Percentiles rank a stretch among this genome's conserved stretches.
Evolutionary conservation across 2,888 invertebrate genomes (phyloP).

Genomic region (Diarsia mendica): DNA sequence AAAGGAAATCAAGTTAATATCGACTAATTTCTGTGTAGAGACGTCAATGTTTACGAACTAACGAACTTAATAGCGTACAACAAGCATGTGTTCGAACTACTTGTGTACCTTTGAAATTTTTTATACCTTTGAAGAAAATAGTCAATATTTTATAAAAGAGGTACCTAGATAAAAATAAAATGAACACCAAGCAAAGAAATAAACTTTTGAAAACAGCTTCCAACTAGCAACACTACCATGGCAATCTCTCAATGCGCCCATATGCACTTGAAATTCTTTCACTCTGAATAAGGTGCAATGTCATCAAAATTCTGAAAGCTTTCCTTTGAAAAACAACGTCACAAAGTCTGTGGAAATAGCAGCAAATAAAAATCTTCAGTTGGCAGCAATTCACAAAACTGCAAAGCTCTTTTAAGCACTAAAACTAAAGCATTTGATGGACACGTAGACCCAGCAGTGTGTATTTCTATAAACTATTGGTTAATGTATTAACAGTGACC

Average conservation of each 20-base stretch:
- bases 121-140: neutral
- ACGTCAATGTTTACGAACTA: neutral
- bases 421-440: constrained; percentile 22
- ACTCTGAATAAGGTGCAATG: constrained; percentile 8
- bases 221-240: neutral
- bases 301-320: constrained; percentile 43
- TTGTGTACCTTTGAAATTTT: neutral
- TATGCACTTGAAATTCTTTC: constrained; percentile 12
- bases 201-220: neutral
- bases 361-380: constrained; percentile 44
- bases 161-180: neutral
- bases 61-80: neutral
- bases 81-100: neutral
- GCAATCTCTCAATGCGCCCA: constrained; percentile 4
- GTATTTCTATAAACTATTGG: constrained; percentile 29
- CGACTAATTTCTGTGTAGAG: constrained; percentile 20
- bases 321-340: constrained; percentile 34
- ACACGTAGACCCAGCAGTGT: neutral
- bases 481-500: constrained; percentile 27
- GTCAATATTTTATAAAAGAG: neutral
- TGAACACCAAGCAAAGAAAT: neutral
- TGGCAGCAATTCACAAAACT: constrained; percentile 31
- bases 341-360: constrained; percentile 11
- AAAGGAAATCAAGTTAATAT: constrained; percentile 49
- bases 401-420: constrained; percentile 20